Percentiles rank a stretch among this genome's conserved stretches.
Conservation (phyloP, 35 echinoderm and acorn worm species). For the Ophiothrix spiculata region DNA sequence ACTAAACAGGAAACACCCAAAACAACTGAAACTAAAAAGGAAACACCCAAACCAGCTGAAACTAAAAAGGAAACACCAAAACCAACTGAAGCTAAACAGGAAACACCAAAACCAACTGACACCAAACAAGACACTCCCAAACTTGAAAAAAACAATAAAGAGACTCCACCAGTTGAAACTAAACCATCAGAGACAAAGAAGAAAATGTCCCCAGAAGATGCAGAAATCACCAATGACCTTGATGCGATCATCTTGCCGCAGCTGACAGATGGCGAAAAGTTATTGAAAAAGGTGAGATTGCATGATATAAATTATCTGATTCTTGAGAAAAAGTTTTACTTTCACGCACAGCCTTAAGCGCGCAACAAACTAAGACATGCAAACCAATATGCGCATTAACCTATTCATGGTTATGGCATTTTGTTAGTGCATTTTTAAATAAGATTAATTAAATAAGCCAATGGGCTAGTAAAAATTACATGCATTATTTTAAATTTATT, state of each 20-base stretch:
- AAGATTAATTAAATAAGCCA: too few species aligned
- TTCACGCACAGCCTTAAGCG: too few species aligned
- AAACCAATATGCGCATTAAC: not conserved
- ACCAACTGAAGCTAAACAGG: slow-evolving; percentile 5
- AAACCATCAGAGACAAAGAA: slow-evolving; percentile 22
- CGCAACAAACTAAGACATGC: not conserved
- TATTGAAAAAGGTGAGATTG: slow-evolving; percentile 40
- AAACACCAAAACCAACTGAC: not conserved
- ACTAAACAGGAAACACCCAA: slow-evolving; percentile 7
- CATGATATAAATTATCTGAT: not conserved
- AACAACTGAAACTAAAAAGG: not conserved
- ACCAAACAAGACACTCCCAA: not conserved
- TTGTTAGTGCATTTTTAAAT: not conserved
- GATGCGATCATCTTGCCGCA: slow-evolving; percentile 20
- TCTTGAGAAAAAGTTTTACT: too few species aligned
- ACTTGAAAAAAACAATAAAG: not conserved
- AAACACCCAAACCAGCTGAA: slow-evolving; percentile 17
- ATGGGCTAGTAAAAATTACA: too few species aligned
- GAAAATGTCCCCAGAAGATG: not conserved
- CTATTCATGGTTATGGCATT: not conserved
- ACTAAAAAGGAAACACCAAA: slow-evolving; percentile 8
- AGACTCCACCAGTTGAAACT: not conserved
- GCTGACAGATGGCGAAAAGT: slow-evolving; percentile 33
- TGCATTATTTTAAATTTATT: too few species aligned
- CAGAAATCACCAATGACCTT: slow-evolving; percentile 14